phyloP scores from a whole-genome alignment of 2,888 invertebrate species.

The Acleris sparsana region DNA sequence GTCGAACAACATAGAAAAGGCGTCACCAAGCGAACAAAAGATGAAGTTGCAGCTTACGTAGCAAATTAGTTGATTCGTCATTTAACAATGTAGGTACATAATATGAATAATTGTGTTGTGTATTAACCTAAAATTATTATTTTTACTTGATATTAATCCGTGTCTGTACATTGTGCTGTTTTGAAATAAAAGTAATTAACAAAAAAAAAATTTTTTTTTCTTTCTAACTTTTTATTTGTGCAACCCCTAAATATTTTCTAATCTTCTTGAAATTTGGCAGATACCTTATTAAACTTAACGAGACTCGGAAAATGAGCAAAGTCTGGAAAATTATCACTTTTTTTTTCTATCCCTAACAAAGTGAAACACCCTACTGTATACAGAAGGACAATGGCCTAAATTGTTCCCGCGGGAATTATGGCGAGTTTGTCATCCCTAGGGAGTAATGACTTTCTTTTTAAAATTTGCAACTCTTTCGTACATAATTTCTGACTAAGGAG shows the following conservation, averaged over 20 bases:
- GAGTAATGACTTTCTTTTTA: no score
- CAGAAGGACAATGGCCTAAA: no score
- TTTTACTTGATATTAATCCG: neutral
- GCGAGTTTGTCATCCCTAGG: no score
- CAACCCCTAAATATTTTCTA: neutral
- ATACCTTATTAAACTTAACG: neutral
- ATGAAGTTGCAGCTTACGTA: conserved; percentile 2
- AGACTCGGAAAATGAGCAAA: neutral
- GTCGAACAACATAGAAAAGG: conserved; percentile 14
- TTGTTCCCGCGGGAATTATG: no score
- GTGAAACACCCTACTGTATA: neutral
- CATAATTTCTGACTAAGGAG: no score
- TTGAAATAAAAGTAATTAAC: neutral
- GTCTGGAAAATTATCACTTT: neutral
- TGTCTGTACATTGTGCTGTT: neutral
- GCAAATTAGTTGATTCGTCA: neutral
- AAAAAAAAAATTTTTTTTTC: neutral
- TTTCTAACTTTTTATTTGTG: neutral
- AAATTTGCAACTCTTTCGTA: no score
- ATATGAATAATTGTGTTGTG: neutral
- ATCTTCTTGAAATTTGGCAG: neutral
- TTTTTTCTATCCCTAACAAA: neutral
- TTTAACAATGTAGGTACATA: neutral
- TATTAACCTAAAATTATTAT: neutral
- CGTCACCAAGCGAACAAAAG: conserved; percentile 14